Evolutionary conservation across 2,888 invertebrate genomes (phyloP), one percentile per base, ranked within the genome.

Genomic region (Belgica antarctica): DNA sequence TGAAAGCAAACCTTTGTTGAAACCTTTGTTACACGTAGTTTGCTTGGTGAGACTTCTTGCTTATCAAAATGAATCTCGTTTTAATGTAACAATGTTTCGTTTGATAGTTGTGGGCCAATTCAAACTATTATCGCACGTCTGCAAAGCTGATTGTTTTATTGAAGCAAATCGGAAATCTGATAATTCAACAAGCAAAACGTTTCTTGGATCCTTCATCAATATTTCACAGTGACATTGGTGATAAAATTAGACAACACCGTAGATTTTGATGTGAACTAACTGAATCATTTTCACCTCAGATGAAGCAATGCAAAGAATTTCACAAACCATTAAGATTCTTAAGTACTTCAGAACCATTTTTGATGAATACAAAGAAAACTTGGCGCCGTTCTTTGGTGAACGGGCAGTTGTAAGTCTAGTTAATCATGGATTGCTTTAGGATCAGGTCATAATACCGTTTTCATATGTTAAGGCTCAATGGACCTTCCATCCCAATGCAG

Each of bases 201-300:
- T 96, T 90, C 79, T 83, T 96, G 74, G 96, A 96, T 76, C 94
- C 96, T 0, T 87, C 89, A 1, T 92, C 96, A 1, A 85, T 96
- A 71, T 96, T 97, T 77, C 96, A 96, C 78, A 94, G 94, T 74
- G 96, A 96, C 75, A 90, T 95, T 47, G 95, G n/a, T n/a, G n/a
- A n/a, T n/a, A n/a, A n/a, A n/a, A n/a, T n/a, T n/a, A n/a, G n/a
- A n/a, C n/a, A n/a, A n/a, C n/a, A n/a, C n/a, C n/a, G n/a, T n/a
- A n/a, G n/a, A n/a, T n/a, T n/a, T n/a, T n/a, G n/a, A n/a, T n/a
- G n/a, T n/a, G n/a, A n/a, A n/a, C n/a, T n/a, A n/a, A n/a, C n/a
- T n/a, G n/a, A n/a, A n/a, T n/a, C n/a, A n/a, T n/a, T n/a, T n/a
- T n/a, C n/a, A n/a, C n/a, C n/a, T n/a, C n/a, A n/a, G n/a, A 95